phyloP scores from a whole-genome alignment of 2,113 vertebrate species.

The Chamaetylas fuelleborni region DNA sequence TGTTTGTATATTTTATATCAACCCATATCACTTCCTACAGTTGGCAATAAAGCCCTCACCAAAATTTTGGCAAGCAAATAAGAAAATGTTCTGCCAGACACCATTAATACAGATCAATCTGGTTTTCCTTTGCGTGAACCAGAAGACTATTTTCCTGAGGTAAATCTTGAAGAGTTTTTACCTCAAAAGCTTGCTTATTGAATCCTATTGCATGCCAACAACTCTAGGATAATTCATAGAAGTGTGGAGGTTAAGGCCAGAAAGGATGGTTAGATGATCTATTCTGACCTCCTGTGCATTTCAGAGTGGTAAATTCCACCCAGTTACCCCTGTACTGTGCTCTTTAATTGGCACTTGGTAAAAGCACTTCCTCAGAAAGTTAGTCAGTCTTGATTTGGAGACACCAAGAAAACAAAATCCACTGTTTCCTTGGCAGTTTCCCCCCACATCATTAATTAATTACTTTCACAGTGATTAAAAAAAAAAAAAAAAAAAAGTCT shows the following conservation, averaged over 20 bases:
- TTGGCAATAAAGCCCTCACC: constrained; percentile 64
- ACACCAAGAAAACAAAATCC: background rate
- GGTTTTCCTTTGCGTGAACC: constrained; percentile 45
- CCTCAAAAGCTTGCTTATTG: background rate
- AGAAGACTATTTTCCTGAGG: constrained; percentile 47
- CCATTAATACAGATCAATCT: constrained; percentile 46
- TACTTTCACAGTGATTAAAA: background rate
- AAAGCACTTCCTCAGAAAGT: background rate
- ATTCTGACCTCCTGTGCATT: background rate
- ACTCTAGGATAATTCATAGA: background rate
- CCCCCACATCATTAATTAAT: background rate
- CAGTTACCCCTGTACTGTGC: background rate
- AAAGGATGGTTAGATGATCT: background rate
- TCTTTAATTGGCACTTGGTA: background rate
- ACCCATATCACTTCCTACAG: constrained; percentile 47
- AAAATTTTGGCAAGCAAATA: constrained; percentile 66
- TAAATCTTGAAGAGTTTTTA: constrained; percentile 52
- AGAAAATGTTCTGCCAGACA: constrained; percentile 54
- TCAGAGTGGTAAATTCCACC: background rate
- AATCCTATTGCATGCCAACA: background rate
- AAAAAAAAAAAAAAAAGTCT: background rate
- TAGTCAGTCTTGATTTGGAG: background rate
- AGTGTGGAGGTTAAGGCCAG: background rate
- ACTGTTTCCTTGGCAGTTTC: background rate
- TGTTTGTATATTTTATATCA: constrained; percentile 63